A percentile compares a stretch with the other conserved stretches of the same genome.
Evolutionary conservation across 2,888 invertebrate genomes (phyloP).

Genomic region (Agapostemon virescens): DNA sequence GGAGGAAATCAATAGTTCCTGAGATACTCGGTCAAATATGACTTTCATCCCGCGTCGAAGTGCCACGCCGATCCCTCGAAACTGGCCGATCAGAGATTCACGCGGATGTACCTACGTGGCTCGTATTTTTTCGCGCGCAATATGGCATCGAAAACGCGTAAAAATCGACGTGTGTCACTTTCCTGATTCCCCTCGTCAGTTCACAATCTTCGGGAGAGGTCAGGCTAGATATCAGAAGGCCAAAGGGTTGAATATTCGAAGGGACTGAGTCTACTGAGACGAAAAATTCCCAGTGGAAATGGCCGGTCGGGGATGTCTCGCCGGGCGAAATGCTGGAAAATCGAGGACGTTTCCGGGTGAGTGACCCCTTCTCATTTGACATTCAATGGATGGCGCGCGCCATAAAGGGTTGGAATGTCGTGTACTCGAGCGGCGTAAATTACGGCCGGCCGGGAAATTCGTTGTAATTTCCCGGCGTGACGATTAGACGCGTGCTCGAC

Average conservation of each 20-base stretch:
- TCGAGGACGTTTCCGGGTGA: slow-evolving; percentile 51
- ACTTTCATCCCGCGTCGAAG: too few relatives aligned
- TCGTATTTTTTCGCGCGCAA: too few relatives aligned
- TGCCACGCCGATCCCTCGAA: too few relatives aligned
- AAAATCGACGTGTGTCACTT: neutral
- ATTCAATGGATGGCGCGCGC: slow-evolving; percentile 62
- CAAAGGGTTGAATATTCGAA: neutral
- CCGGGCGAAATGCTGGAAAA: slow-evolving; percentile 20
- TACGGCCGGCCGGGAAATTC: slow-evolving; percentile 60
- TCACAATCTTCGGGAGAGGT: neutral
- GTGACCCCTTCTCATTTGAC: slow-evolving; percentile 55
- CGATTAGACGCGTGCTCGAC: slow-evolving; percentile 60
- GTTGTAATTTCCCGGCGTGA: slow-evolving; percentile 65
- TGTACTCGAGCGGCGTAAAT: slow-evolving; percentile 62
- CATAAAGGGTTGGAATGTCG: slow-evolving; percentile 64
- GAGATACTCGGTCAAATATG: too few relatives aligned
- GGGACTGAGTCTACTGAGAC: neutral
- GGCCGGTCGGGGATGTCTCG: slow-evolving; percentile 1
- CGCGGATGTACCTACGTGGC: too few relatives aligned
- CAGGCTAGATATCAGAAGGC: neutral
- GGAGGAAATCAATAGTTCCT: too few relatives aligned
- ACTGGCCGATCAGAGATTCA: too few relatives aligned
- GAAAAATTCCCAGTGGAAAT: slow-evolving; percentile 25
- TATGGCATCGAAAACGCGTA: neutral
- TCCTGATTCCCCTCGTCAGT: neutral